Evolutionary conservation across 2,797 vertebrate genomes (phyloP).

Genomic region (Tokudaia tokunoshimensis): DNA sequence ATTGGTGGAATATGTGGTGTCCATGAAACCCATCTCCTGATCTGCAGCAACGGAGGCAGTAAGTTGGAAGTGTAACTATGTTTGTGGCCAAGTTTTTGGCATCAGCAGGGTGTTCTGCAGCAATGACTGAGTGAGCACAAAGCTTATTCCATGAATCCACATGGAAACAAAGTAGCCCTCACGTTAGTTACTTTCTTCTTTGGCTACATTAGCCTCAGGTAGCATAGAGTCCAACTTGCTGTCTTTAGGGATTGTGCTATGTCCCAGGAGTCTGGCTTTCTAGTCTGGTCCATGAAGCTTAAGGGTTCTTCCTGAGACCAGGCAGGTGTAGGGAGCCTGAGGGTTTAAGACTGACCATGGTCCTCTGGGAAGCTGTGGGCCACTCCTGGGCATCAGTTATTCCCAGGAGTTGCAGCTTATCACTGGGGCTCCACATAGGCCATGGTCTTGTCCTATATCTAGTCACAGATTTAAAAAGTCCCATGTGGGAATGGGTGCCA

Average conservation of each 20-base stretch:
- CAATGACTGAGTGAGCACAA: not conserved
- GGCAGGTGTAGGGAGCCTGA: not conserved
- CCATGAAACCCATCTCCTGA: rapidly evolving
- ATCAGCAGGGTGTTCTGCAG: not conserved
- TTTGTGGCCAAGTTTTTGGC: not conserved
- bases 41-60: not conserved
- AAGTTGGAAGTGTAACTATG: not conserved
- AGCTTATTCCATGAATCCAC: not conserved
- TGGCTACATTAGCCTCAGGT: not conserved
- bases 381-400: rapidly evolving
- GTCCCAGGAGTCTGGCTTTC: not conserved
- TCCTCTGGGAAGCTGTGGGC: not conserved
- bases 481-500: rapidly evolving
- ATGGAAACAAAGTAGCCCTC: not conserved
- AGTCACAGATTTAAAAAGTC: not conserved
- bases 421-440: not conserved
- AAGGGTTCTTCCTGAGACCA: not conserved
- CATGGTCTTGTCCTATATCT: not conserved
- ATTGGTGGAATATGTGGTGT: too few species aligned
- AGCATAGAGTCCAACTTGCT: too few species aligned
- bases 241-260: not conserved
- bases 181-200: not conserved
- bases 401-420: not conserved
- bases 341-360: not conserved
- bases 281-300: not conserved